Evolutionary conservation across 2,113 vertebrate species (phyloP).

Genomic region (Bujurquina vittata): DNA sequence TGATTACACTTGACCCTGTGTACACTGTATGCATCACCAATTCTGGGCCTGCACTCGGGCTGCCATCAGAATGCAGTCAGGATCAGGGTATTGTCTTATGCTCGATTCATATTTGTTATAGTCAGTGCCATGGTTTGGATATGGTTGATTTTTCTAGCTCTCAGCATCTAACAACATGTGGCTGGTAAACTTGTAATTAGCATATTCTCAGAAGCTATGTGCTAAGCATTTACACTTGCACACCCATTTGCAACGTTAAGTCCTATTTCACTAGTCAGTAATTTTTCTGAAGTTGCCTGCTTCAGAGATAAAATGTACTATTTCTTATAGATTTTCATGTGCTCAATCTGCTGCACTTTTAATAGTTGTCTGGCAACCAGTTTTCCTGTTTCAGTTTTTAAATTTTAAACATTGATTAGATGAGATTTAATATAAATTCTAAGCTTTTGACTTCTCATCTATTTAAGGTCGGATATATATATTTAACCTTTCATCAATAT

Average conservation of each 20-base stretch:
- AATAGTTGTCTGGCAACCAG: not conserved
- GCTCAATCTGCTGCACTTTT: not conserved
- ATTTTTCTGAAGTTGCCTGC: not conserved
- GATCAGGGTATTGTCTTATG: constrained; percentile 1
- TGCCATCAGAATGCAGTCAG: constrained; percentile 30
- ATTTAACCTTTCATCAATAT: not conserved
- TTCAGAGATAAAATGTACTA: too few relatives aligned
- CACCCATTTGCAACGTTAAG: not conserved
- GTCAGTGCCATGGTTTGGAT: not conserved
- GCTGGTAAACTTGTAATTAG: not conserved
- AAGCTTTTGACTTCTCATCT: not conserved
- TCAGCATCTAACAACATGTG: not conserved
- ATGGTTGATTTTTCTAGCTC: not conserved
- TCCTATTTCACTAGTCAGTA: not conserved
- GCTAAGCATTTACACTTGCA: not conserved
- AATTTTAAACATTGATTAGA: not conserved
- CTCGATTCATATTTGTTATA: constrained; percentile 15
- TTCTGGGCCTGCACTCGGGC: constrained; percentile 40
- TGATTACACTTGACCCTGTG: constrained; percentile 41
- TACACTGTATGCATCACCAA: constrained; percentile 5
- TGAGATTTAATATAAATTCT: not conserved
- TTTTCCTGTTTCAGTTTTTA: not conserved
- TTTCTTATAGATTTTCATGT: not conserved
- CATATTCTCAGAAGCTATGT: not conserved
- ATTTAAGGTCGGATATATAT: not conserved